phyloP scores from a whole-genome alignment of 2,113 vertebrate species.

The Acanthisitta chloris region DNA sequence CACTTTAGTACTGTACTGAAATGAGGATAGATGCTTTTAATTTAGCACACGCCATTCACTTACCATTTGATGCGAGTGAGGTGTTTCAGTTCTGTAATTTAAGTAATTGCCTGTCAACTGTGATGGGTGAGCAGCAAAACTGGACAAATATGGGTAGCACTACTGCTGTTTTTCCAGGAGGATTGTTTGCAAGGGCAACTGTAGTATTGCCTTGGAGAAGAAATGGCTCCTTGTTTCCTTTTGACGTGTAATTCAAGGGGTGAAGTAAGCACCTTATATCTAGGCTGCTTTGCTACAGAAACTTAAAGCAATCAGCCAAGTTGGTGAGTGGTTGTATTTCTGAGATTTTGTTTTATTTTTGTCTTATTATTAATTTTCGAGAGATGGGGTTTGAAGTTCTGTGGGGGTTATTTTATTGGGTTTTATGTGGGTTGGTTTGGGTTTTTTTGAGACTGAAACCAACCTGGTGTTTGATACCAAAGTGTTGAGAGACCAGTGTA shows the following conservation, averaged over 20 bases:
- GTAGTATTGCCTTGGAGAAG: not conserved
- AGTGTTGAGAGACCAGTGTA: not conserved
- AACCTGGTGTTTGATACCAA: constrained; percentile 64
- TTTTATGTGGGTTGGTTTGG: not conserved
- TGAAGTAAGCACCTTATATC: not conserved
- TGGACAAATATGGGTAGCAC: not conserved
- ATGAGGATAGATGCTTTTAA: not conserved
- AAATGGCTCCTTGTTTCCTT: not conserved
- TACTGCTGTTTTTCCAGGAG: constrained; percentile 57
- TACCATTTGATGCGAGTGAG: not conserved
- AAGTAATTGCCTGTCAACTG: not conserved
- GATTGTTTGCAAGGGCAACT: constrained; percentile 52
- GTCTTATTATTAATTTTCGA: not conserved
- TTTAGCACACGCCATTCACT: not conserved
- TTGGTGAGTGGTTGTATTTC: not conserved
- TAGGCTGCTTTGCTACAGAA: not conserved
- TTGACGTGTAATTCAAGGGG: not conserved
- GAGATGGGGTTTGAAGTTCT: not conserved
- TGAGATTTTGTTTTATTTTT: not conserved
- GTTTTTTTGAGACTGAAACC: constrained; percentile 31
- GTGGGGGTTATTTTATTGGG: rapidly evolving
- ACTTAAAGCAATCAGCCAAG: not conserved
- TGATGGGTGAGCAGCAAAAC: not conserved
- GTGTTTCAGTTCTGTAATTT: not conserved
- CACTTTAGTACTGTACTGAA: not conserved